phyloP scores from a whole-genome alignment of 2,888 invertebrate genomes.

The Lasioglossum morio region DNA sequence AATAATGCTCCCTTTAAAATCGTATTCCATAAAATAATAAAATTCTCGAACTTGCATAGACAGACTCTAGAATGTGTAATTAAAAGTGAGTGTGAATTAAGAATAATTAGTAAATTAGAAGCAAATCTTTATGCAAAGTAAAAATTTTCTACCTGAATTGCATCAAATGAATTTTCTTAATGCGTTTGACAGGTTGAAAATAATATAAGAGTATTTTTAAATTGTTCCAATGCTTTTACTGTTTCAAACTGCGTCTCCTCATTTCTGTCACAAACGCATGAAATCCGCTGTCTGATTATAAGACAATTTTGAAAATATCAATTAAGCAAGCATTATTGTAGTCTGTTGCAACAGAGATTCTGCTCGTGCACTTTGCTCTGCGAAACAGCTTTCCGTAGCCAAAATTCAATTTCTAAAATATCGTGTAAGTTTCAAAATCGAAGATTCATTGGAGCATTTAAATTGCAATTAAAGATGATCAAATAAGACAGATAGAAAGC shows the following conservation, averaged over 20 bases:
- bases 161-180: too few species aligned
- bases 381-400: neutral
- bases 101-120: too few species aligned
- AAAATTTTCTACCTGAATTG: too few species aligned
- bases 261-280: too few species aligned
- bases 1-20: neutral
- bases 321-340: slow-evolving; percentile 16
- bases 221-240: too few species aligned
- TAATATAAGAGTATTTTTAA: too few species aligned
- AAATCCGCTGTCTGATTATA: too few species aligned
- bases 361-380: neutral
- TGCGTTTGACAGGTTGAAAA: too few species aligned
- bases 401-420: neutral
- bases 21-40: neutral
- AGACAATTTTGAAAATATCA: neutral
- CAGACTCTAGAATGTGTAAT: neutral
- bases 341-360: slow-evolving; percentile 35
- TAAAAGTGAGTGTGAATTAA: neutral
- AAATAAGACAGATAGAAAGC: neutral
- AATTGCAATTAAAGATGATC: too few species aligned
- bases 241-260: too few species aligned
- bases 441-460: neutral
- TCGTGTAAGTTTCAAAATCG: neutral
- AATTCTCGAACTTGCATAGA: neutral
- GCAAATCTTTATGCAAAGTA: too few species aligned